These are phyloP conservation scores for Panthera uncia DNA, from an alignment of 2,113 vertebrate species.

Conservation along the genomic window DNA sequence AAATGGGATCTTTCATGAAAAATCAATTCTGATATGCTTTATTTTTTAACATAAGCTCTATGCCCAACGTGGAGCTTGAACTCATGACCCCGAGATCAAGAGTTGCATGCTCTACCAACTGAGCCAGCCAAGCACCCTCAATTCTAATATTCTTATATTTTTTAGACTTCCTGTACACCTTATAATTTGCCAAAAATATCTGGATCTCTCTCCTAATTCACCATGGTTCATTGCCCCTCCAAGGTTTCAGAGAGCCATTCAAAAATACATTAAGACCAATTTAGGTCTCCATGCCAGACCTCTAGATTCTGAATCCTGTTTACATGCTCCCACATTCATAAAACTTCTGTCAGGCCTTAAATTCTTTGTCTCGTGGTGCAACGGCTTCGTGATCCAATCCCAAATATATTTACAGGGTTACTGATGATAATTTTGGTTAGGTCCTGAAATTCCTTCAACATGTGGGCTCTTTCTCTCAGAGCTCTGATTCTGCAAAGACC, in stretches of 20 bases:
- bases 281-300: not conserved
- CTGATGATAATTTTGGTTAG: not conserved
- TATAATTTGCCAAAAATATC: not conserved
- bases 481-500: not conserved
- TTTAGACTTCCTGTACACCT: not conserved
- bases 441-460: not conserved
- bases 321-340: not conserved
- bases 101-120: not conserved
- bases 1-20: not conserved
- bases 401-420: not conserved
- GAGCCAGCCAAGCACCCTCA: not conserved
- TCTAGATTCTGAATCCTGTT: not conserved
- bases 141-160: not conserved
- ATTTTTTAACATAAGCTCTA: not conserved
- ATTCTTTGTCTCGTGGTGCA: not conserved
- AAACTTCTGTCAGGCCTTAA: not conserved
- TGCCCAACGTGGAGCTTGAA: not conserved
- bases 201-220: not conserved
- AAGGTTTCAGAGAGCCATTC: not conserved
- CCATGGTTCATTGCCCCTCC: rapidly evolving
- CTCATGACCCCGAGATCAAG: not conserved
- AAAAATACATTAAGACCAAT: not conserved
- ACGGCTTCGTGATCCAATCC: not conserved
- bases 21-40: not conserved
- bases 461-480: not conserved